phyloP scores from a whole-genome alignment of 2,797 vertebrate species.

The Sitta carolinensis region DNA sequence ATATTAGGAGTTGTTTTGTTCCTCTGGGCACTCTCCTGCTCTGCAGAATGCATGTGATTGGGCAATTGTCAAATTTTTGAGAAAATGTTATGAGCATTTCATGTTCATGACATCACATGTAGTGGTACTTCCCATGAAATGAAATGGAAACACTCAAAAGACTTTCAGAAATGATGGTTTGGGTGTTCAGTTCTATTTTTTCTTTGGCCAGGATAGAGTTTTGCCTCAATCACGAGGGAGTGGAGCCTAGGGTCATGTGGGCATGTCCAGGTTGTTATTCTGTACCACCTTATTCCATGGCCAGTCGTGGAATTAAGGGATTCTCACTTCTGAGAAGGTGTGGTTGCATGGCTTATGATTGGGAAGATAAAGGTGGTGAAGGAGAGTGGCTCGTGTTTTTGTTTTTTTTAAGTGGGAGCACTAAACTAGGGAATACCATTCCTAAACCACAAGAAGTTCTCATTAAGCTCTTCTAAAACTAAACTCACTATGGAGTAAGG shows the following conservation, averaged over 20 bases:
- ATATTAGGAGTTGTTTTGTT: not conserved
- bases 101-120: not conserved
- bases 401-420: not conserved
- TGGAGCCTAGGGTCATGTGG: rapidly evolving
- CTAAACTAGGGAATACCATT: not conserved
- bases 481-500: not conserved
- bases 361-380: not conserved
- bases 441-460: not conserved
- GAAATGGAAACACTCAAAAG: not conserved
- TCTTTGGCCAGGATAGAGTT: not conserved
- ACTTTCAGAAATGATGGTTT: not conserved
- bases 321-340: not conserved
- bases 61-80: not conserved
- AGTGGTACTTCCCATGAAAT: not conserved
- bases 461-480: not conserved
- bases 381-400: rapidly evolving
- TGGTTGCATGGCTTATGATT: no score
- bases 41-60: not conserved
- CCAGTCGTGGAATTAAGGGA: rapidly evolving
- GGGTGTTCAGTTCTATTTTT: not conserved
- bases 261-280: not conserved
- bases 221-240: not conserved
- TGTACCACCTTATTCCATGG: no score
- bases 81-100: not conserved
- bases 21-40: not conserved